Base-by-base conservation (phyloP, 2,797 vertebrate genomes). In the Pipistrellus pipistrellus region DNA sequence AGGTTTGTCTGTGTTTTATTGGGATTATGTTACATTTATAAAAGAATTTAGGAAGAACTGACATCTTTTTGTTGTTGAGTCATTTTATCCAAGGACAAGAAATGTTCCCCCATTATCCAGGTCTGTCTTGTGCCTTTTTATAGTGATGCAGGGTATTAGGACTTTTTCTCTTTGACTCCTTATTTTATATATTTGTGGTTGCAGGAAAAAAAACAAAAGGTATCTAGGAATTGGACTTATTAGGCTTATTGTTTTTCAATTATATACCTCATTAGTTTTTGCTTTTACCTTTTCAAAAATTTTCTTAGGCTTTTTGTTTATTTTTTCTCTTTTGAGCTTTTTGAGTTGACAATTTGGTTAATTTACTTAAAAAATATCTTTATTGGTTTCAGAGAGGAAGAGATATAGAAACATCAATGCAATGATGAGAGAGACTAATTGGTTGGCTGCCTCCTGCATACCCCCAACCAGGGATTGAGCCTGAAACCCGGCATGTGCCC, bases 11-110 rank as follows among this genome's bases (percentile, higher is more conserved):
- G 27, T 48, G 41, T 83, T 83, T 87, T 87, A 46, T 84, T 66
- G 21, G 71, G 64, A 88, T 91, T 91, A 41, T 72, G 78, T 88
- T 78, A 72, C 30, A 72, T 59, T 75, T 73, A 69, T 41, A 77
- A 81, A 85, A 32, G 57, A 82, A 68, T 41, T 88, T 71, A 62
- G 72, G 35, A 25, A 88, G 35, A 88, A 78, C 57, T 21, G 30
- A 55, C 46, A 2, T 83, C 15, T 57, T 83, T 93, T 83, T 90
- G 51, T 44, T 55, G 59, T 62, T 95, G 48, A 82, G 25, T 76
- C 17, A 46, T 91, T 77, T 66, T 90, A 57, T 66, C 64, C 46
- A 78, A 88, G 66, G 62, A 71, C 14, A 46, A 64, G 69, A 64
- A 77, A 78, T 27, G 23, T 62, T 14, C 71, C 69, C 14, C 17